A percentile compares a stretch with the other conserved stretches of the same genome.
Evolutionary conservation across 2,888 invertebrate species (phyloP).

Genomic region (Linnaemya tessellans): DNA sequence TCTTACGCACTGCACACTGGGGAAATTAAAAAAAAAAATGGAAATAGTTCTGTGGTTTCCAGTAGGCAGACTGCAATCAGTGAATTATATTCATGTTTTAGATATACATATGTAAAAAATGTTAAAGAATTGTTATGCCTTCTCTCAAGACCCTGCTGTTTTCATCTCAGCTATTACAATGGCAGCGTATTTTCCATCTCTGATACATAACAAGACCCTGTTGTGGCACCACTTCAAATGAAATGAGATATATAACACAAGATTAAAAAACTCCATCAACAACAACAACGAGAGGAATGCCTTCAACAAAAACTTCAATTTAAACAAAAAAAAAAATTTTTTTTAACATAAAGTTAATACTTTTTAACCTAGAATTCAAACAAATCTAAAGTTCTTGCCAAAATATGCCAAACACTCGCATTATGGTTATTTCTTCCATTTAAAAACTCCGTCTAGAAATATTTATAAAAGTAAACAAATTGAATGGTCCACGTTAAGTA

Average conservation of each 20-base stretch:
- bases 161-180: not conserved
- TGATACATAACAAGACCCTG: not conserved
- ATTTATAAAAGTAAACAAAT: conserved; percentile 7
- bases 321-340: not conserved
- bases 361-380: conserved; percentile 48
- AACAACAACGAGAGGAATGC: conserved; percentile 11
- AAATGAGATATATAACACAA: conserved; percentile 56
- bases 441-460: not conserved
- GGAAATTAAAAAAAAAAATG: too few relatives aligned
- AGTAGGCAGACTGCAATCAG: too few relatives aligned
- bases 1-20: too few relatives aligned
- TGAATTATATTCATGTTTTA: too few relatives aligned
- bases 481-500: conserved; percentile 6
- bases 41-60: too few relatives aligned
- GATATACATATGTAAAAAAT: too few relatives aligned
- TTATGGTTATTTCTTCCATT: not conserved
- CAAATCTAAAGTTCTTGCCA: not conserved
- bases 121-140: not conserved
- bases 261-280: conserved; percentile 33
- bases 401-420: not conserved
- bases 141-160: not conserved
- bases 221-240: not conserved
- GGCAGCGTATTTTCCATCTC: not conserved
- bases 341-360: conserved; percentile 3
- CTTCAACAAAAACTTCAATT: not conserved